Base-by-base conservation (phyloP, 2,113 vertebrate genomes). In the Bufo bufo region DNA sequence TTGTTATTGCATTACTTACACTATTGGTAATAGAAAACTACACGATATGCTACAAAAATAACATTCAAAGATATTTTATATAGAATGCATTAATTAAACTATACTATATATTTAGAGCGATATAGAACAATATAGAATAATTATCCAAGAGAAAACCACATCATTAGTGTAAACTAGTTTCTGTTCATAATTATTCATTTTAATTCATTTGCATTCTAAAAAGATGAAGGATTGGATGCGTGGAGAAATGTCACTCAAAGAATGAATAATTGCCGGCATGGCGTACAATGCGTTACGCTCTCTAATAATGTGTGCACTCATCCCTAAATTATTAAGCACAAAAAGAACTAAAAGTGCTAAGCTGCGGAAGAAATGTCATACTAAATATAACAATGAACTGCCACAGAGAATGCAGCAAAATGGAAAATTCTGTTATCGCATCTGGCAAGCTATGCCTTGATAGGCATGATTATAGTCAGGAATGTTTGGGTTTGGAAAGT, bases 341-440 rank as follows among this genome's bases (percentile, higher is more conserved):
- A 92, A 91, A 71, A 50, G 90, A 87, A 89, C 58, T 90, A 61
- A 86, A 61, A 92, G 72, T 61, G 77, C 19, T 84, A 90, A 77
- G 17, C 85, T 89, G 50, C 61, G 4, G 69, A 90, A 82, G 33
- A 85, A 23, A 79, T 82, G 89, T 80, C 72, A 43, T 56, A 87
- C 7, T 77, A 90, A 90, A 89, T 74, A 65, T 83, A 90, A 69
- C 75, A 90, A 89, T 65, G 88, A 81, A 66, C n/a, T 58, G 17
- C 66, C 90, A 54, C 80, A 82, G 10, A 65, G 54, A 92, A 90
- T 56, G 3, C 54, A 20, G 87, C 19, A 82, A 84, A 84, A 89
- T 84, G 81, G n/a, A 90, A 72, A 89, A 65, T 77, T 1, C 14
- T 66, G 16, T 0, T 90, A 6, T 9, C 87, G 47, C 2, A 69